Conservation (phyloP, 2,888 invertebrate genomes). For the Nowickia ferox region DNA sequence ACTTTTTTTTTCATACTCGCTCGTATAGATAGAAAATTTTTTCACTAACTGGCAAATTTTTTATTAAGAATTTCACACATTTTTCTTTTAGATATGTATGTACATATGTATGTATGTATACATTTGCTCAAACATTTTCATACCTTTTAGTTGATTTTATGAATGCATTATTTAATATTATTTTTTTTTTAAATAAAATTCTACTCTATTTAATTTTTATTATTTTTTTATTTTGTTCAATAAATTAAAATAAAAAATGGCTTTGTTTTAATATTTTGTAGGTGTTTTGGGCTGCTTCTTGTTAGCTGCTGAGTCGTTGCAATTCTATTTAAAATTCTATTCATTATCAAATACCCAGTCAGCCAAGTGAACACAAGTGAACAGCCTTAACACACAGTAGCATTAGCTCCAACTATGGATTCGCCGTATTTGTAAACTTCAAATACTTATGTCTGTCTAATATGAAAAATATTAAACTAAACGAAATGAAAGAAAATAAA, state of each 20-base stretch:
- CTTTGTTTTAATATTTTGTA: conserved; percentile 34
- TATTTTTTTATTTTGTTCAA: conserved; percentile 22
- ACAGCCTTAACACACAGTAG: conserved; percentile 56
- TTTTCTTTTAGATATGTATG: conserved; percentile 2
- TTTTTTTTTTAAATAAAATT: background rate
- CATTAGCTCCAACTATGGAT: conserved; percentile 66
- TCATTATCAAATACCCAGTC: conserved; percentile 48
- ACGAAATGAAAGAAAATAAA: background rate
- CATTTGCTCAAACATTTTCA: conserved; percentile 16
- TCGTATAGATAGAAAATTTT: conserved; percentile 59
- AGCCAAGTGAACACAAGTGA: conserved; percentile 50
- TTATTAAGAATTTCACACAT: conserved; percentile 45
- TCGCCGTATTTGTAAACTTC: conserved; percentile 65
- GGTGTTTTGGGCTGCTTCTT: conserved; percentile 53
- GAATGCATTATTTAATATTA: conserved; percentile 33
- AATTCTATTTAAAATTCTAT: conserved; percentile 70
- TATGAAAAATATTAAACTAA: conserved; percentile 54
- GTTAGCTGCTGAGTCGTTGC: conserved; percentile 68
- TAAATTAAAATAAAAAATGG: conserved; percentile 26
- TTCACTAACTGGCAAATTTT: conserved; percentile 52
- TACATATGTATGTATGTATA: background rate
- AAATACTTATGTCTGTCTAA: conserved; percentile 61
- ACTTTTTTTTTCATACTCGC: conserved; percentile 64
- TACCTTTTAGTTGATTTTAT: conserved; percentile 53
- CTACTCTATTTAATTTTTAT: conserved; percentile 26